phyloP scores from a whole-genome alignment of 1,140 invertebrate genomes.

The Alviniconcha marisindica region DNA sequence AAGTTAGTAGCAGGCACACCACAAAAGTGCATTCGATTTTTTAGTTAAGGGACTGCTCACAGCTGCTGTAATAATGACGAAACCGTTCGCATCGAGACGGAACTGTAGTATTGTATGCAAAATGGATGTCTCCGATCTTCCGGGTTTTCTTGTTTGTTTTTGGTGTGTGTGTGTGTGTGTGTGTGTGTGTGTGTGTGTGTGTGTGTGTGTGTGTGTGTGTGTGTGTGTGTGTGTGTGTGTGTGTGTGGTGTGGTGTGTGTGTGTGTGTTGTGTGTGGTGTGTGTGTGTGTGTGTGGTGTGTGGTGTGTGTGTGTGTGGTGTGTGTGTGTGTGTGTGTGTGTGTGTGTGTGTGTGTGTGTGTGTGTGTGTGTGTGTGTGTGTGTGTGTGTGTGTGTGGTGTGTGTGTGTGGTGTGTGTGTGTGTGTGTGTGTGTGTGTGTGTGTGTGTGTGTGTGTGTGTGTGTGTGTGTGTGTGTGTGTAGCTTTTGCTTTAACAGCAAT shows the following conservation, averaged over 20 bases:
- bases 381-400: background rate
- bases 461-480: too few relatives aligned
- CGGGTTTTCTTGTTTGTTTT: too few relatives aligned
- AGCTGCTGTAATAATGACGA: too few relatives aligned
- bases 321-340: background rate
- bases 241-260: too few relatives aligned
- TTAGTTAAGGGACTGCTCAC: too few relatives aligned
- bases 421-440: conserved; percentile 5
- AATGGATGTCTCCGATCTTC: too few relatives aligned
- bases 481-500: background rate
- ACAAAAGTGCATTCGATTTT: background rate
- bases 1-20: background rate
- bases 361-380: background rate
- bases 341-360: background rate
- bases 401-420: background rate
- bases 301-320: background rate
- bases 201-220: too few relatives aligned
- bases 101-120: too few relatives aligned
- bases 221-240: too few relatives aligned
- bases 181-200: too few relatives aligned
- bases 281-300: background rate
- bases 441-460: background rate
- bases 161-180: too few relatives aligned
- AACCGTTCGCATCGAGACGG: too few relatives aligned
- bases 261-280: background rate